Evolutionary conservation across 2,113 vertebrate genomes (phyloP).

Genomic region (Cisticola juncidis): DNA sequence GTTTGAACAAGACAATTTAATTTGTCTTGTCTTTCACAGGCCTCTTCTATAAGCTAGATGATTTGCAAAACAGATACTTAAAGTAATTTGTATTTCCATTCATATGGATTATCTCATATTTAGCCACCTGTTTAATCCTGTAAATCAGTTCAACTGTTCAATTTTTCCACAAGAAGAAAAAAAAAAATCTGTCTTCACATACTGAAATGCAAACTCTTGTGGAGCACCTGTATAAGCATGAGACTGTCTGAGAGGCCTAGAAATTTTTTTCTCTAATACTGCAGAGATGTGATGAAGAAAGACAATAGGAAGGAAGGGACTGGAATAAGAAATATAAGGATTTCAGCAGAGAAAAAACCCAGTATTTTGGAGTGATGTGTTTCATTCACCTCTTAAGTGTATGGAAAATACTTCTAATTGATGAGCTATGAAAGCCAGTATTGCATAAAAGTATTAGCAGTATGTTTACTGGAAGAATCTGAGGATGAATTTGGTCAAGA

Average conservation of each 20-base stretch:
- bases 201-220: not conserved
- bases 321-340: not conserved
- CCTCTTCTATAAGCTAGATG: not conserved
- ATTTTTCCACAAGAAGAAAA: not conserved
- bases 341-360: not conserved
- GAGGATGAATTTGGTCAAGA: not conserved
- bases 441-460: not conserved
- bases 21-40: not conserved
- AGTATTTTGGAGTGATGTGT: not conserved
- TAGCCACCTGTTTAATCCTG: not conserved
- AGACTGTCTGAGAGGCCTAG: not conserved
- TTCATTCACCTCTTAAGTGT: accelerated
- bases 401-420: not conserved
- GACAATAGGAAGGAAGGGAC: not conserved
- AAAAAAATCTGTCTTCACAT: not conserved
- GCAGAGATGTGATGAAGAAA: not conserved
- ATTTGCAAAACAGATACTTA: not conserved
- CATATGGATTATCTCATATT: not conserved
- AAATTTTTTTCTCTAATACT: not conserved
- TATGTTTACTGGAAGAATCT: not conserved
- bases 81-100: not conserved
- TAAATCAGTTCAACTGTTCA: not conserved
- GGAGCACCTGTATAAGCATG: not conserved
- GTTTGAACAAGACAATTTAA: not conserved
- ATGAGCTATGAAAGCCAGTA: not conserved